phyloP scores from a whole-genome alignment of 2,888 invertebrate genomes.

The Rutpela maculata region DNA sequence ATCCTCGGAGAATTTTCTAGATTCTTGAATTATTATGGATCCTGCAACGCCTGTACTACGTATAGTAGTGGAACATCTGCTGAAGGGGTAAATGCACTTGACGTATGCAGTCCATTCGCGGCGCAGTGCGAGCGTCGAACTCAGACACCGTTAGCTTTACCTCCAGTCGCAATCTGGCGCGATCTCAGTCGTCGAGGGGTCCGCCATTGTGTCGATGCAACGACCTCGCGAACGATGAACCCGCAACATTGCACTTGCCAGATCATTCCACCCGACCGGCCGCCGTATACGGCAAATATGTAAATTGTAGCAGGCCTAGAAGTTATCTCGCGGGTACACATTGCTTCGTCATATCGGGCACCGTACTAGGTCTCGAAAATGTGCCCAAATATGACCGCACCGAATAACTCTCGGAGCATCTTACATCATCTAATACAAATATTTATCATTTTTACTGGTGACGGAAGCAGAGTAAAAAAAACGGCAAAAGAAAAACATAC shows the following conservation, averaged over 20 bases:
- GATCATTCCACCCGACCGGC: constrained; percentile 45
- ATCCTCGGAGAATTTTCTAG: constrained; percentile 25
- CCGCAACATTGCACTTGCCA: constrained; percentile 46
- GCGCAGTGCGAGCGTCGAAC: constrained; percentile 58
- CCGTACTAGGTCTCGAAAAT: neutral
- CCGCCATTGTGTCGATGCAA: constrained; percentile 61
- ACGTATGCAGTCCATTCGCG: constrained; percentile 49
- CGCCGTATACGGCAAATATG: constrained; percentile 31
- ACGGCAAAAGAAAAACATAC: no score
- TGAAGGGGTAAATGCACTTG: constrained; percentile 60
- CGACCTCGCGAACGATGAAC: constrained; percentile 65
- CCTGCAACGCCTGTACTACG: constrained; percentile 31
- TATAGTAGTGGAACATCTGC: constrained; percentile 38
- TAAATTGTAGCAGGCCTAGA: constrained; percentile 36
- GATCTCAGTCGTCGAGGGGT: constrained; percentile 43
- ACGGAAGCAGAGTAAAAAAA: no score
- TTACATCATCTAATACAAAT: neutral
- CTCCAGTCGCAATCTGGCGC: constrained; percentile 56
- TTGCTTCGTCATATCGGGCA: constrained; percentile 15
- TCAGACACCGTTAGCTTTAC: constrained; percentile 64
- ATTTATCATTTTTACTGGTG: no score
- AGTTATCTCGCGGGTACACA: constrained; percentile 16
- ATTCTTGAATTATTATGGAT: constrained; percentile 32
- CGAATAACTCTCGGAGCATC: neutral
- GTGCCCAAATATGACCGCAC: constrained; percentile 1